Conservation (phyloP, 2,113 vertebrate species). For the Oncorhynchus masou region DNA sequence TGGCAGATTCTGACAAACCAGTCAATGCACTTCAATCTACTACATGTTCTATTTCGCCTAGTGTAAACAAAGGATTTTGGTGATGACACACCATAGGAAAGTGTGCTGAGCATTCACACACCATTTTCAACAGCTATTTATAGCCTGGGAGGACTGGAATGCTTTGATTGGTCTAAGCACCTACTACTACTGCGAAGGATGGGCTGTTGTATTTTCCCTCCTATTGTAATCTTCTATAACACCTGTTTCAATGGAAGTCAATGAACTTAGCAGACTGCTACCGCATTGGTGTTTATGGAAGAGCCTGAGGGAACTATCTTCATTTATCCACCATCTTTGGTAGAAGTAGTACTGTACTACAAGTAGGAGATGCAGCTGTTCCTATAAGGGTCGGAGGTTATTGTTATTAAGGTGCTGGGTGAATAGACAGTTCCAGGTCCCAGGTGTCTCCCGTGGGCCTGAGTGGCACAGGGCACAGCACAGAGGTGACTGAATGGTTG, state of each 20-base stretch:
- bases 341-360: background rate
- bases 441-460: background rate
- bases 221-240: slow-evolving; percentile 28
- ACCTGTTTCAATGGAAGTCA: too few species aligned
- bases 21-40: slow-evolving; percentile 38
- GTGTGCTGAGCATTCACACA: slow-evolving; percentile 56
- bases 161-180: slow-evolving; percentile 63
- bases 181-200: slow-evolving; percentile 38
- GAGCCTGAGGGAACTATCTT: background rate
- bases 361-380: background rate
- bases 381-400: background rate
- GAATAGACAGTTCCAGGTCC: slow-evolving; percentile 1
- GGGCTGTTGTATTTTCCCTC: slow-evolving; percentile 41
- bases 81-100: slow-evolving; percentile 51
- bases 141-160: slow-evolving; percentile 52
- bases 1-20: slow-evolving; percentile 13
- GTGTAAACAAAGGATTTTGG: slow-evolving; percentile 56
- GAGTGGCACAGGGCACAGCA: background rate
- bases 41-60: slow-evolving; percentile 40
- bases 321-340: background rate
- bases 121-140: slow-evolving; percentile 64
- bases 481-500: slow-evolving; percentile 19
- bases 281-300: too few species aligned
- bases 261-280: background rate
- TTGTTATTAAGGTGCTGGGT: slow-evolving; percentile 5